phyloP scores from a whole-genome alignment of 2,888 invertebrate species.

The Ophioninae sp. region DNA sequence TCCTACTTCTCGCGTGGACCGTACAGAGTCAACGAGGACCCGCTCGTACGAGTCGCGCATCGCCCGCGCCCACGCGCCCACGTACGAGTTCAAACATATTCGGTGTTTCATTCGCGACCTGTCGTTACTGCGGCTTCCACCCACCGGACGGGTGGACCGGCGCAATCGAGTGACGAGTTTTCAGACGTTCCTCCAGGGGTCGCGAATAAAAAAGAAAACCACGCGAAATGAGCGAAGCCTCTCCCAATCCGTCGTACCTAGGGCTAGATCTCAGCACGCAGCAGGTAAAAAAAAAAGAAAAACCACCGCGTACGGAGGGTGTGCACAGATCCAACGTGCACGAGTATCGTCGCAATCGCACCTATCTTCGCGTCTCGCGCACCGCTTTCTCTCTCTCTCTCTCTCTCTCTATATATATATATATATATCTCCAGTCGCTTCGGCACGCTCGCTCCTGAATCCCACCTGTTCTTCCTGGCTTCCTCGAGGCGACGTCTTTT shows the following conservation, averaged over 20 bases:
- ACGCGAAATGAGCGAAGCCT: conserved; percentile 70
- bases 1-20: conserved; percentile 35
- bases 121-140: conserved; percentile 54
- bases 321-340: conserved; percentile 1
- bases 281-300: conserved; percentile 84
- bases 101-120: conserved; percentile 11
- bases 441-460: conserved; percentile 21
- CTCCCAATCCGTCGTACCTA: conserved; percentile 84
- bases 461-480: conserved; percentile 17
- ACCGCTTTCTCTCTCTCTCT: not conserved
- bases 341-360: conserved; percentile 4
- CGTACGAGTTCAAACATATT: conserved; percentile 22
- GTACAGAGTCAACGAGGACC: not conserved
- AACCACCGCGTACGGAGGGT: not conserved
- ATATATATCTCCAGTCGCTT: not conserved
- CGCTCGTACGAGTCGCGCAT: not conserved
- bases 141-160: conserved; percentile 38
- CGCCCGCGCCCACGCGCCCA: not conserved
- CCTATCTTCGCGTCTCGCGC: not conserved
- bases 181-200: conserved; percentile 60
- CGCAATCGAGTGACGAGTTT: conserved; percentile 32
- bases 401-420: not conserved
- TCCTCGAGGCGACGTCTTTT: not conserved
- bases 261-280: conserved; percentile 94
- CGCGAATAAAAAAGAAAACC: conserved; percentile 11